phyloP scores from a whole-genome alignment of 1,140 invertebrate genomes.

The Schlechtendalia chinensis region DNA sequence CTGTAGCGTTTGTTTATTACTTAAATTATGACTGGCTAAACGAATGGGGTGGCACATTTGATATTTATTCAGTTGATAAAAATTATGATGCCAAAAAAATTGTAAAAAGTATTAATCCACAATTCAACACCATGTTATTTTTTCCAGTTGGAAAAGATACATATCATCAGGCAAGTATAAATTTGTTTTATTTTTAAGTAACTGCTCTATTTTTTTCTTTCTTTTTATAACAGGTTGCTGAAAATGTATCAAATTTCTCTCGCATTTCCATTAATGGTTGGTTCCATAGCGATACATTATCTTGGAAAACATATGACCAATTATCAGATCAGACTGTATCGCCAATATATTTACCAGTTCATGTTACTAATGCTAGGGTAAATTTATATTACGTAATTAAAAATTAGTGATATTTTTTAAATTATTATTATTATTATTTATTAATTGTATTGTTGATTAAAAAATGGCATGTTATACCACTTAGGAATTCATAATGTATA shows the following conservation, averaged over 20 bases:
- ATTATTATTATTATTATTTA: not conserved
- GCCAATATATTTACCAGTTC: slow-evolving; percentile 13
- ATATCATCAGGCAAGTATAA: slow-evolving; percentile 52
- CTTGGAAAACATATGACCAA: not conserved
- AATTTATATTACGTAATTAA: too few relatives aligned
- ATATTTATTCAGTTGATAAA: slow-evolving; percentile 51
- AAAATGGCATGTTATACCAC: not conserved
- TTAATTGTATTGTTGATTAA: not conserved
- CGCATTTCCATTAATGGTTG: slow-evolving; percentile 53
- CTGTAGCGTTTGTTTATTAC: slow-evolving; percentile 53
- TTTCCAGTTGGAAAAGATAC: slow-evolving; percentile 53
- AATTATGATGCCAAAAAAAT: slow-evolving; percentile 34
- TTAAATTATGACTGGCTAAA: slow-evolving; percentile 51
- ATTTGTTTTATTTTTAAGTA: not conserved
- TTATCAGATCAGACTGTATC: not conserved
- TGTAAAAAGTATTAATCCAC: slow-evolving; percentile 48
- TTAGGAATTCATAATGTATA: not conserved
- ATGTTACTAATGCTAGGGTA: not conserved
- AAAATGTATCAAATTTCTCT: slow-evolving; percentile 50
- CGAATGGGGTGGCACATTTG: slow-evolving; percentile 52
- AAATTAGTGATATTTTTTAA: too few relatives aligned
- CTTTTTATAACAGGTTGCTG: slow-evolving; percentile 51
- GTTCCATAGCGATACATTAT: slow-evolving; percentile 51
- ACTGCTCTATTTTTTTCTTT: not conserved
- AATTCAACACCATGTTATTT: slow-evolving; percentile 52